Base-by-base conservation (phyloP, 2,113 vertebrate species). In the Peromyscus polionotus region DNA sequence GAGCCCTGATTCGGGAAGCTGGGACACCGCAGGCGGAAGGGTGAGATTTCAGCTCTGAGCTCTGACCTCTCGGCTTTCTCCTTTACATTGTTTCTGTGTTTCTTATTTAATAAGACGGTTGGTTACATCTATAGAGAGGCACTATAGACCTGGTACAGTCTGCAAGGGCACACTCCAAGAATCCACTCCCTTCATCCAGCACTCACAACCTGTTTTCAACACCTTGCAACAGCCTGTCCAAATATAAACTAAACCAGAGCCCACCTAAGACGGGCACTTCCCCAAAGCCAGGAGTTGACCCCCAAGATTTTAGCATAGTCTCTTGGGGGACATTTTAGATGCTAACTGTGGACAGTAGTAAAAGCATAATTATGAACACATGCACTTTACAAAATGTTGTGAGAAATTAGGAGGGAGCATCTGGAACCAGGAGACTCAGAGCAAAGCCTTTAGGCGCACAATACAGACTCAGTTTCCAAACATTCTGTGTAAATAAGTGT, bases 381-480 rank as follows among this genome's bases (percentile, higher is more conserved):
- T 10, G 24, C 2, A 13, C 24, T 92, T 88, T 83, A 45, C 22
- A 28, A 16, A 9, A 16, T 3, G 17, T 2, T 10, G 2, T 5
- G 22, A 72, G 39, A 42, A 8, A 48, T 48, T 7, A 33, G 31
- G 33, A 85, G 33, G 11, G 45, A 31, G 45, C 22, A n/a, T 16
- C 16, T 31, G 22, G 28, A 59, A 51, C 36, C 7, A 54, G 8
- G 33, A 20, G 10, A 10, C 17, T 2, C 5, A 5, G 2, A 0
- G 16, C 39, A 80, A 28, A 45, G 45, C 10, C 31, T 76, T 33
- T 24, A 0, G 24, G n/a, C 84, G n/a, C 9, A 1, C 3, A 73
- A 19, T 7, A 0, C 0, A 79, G 36, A 61, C 3, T 2, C 1
- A 8, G 11, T n/a, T 77, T 76, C 26, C 22, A 13, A 36, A 39